phyloP scores from a whole-genome alignment of 2,113 vertebrate species.

The Catharus minimus region DNA sequence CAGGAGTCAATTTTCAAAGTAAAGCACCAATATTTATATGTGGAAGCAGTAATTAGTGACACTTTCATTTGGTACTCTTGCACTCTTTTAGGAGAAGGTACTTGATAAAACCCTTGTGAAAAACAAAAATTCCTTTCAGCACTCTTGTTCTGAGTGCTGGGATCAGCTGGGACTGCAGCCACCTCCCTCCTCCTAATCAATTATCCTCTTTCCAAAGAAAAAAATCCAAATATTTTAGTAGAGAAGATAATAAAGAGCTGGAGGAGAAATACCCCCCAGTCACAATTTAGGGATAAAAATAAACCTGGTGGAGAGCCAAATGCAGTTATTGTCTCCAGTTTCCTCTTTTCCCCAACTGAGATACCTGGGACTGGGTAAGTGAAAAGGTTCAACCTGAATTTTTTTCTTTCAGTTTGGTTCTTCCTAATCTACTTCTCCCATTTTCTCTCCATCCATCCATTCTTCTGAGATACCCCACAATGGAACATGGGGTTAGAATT shows the following conservation, averaged over 20 bases:
- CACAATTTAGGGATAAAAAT: not conserved
- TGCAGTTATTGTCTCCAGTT: not conserved
- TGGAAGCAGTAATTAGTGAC: not conserved
- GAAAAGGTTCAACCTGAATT: not conserved
- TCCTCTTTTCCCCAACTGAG: not conserved
- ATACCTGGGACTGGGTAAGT: not conserved
- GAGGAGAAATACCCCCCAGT: not conserved
- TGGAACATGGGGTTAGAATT: accelerated
- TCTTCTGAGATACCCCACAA: not conserved
- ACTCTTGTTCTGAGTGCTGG: not conserved
- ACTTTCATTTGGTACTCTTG: not conserved
- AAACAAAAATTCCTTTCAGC: not conserved
- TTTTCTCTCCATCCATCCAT: not conserved
- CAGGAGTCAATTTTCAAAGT: not conserved
- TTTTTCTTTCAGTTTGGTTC: not conserved
- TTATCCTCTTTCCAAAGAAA: not conserved
- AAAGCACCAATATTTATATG: not conserved
- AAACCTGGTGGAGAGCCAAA: not conserved
- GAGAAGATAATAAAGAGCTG: not conserved
- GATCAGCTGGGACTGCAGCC: not conserved
- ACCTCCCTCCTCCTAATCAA: not conserved
- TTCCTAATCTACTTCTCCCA: not conserved
- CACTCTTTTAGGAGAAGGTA: not conserved
- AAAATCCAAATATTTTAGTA: not conserved
- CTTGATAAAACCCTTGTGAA: not conserved